Percentiles rank a stretch among this genome's conserved stretches.
Conservation (phyloP, 2,888 invertebrate genomes). For the Melikaiella ostensackeni region DNA sequence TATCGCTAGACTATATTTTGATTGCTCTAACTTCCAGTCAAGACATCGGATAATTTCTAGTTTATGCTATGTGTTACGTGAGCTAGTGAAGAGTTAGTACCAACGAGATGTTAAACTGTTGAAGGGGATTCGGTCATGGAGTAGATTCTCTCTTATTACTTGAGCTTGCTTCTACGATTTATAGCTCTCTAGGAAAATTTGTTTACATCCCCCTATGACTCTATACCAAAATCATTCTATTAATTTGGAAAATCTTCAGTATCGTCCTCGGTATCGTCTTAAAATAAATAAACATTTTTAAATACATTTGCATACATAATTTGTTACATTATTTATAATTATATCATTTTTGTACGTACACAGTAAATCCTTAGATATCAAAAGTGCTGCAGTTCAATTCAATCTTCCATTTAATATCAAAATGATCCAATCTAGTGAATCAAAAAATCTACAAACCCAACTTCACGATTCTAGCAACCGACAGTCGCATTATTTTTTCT, state of each 20-base stretch:
- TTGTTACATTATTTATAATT: too few relatives aligned
- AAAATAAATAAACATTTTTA: not conserved
- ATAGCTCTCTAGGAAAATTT: slow-evolving; percentile 18
- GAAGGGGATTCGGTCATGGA: slow-evolving; percentile 14
- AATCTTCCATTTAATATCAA: too few relatives aligned
- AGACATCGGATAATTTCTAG: not conserved
- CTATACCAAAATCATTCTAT: not conserved
- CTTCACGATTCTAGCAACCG: too few relatives aligned
- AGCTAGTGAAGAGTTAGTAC: slow-evolving; percentile 7
- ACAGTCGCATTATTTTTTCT: too few relatives aligned
- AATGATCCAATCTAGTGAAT: too few relatives aligned
- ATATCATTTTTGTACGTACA: too few relatives aligned
- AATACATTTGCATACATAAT: too few relatives aligned
- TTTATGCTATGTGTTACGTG: not conserved
- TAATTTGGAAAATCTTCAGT: not conserved
- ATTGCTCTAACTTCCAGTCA: not conserved
- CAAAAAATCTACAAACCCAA: too few relatives aligned
- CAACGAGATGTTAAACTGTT: not conserved
- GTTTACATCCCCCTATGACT: slow-evolving; percentile 1
- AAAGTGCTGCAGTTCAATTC: too few relatives aligned
- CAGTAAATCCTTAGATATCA: too few relatives aligned
- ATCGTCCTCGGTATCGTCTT: not conserved
- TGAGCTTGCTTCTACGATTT: slow-evolving; percentile 20
- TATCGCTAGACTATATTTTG: not conserved
- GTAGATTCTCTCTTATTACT: slow-evolving; percentile 32